Base-by-base conservation (phyloP, 2,888 invertebrate genomes). In the Apamea anceps region DNA sequence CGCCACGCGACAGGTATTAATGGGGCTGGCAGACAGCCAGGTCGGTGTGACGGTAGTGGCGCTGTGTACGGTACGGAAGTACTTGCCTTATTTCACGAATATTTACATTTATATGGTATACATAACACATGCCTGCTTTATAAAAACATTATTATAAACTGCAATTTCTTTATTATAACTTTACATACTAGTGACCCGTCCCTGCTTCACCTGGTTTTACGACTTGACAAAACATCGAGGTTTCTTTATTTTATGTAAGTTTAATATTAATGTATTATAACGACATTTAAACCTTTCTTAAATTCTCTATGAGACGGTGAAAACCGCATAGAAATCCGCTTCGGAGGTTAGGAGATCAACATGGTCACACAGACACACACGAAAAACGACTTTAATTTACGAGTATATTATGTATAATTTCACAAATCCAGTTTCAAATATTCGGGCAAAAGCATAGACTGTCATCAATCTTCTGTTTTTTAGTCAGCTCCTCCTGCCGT, bases 1-100 rank as follows among this genome's bases (percentile, higher is more conserved):
- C 54, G 37, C 37, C 51, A 42, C 48, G 15, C 28, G 80, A 74
- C 85, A 74, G 51, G 63, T 85, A 82, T 54, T 73, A 71, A 80
- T 85, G 85, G 74, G 65, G 37, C 45, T 82, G 85, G 82, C 82
- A 74, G 82, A 32, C 12, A 2, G 80, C 82, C 82, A 82, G 85
- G 37, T 7, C 45, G 6, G 73, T 25, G 68, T 48, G 66, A 60
- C 57, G 15, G 21, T 42, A 45, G 63, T 65, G 80, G 81, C 85
- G 81, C 60, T 51, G 32, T 32, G 85, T 45, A 8, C 10, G 51
- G 42, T 76, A 13, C 51, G 54, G 28, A 84, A 67, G 48, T 72
- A 48, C 7, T 32, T 54, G 32, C 8, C 7, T 57, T n/a, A 7
- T 42, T n/a, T 10, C 13, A n/a, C n/a, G 10, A 71, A 18, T 54